Evolutionary conservation across 2,113 vertebrate genomes (phyloP), one percentile per base, ranked within the genome.

Genomic region (Eulemur rufifrons): DNA sequence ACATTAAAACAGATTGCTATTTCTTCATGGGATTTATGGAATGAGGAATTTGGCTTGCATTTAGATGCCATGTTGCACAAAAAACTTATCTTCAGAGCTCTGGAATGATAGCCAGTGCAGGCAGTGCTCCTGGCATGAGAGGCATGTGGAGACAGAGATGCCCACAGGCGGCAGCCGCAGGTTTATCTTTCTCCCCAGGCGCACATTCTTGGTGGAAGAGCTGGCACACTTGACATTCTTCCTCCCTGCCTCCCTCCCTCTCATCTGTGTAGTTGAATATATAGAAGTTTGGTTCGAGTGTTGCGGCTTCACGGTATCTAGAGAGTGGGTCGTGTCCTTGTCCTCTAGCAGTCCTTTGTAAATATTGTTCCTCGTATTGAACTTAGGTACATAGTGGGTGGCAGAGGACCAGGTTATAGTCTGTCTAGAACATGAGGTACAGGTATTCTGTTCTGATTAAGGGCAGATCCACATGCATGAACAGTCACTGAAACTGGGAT

Each of bases 1-100:
- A 32, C 18, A 1, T 32, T 54, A 25, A 21, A 54, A 42, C 20
- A 68, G 61, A 29, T 64, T 29, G 66, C 69, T 73, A 63, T 69
- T 84, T 93, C 42, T 69, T 34, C 37, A 64, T 54, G 78, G 68
- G 63, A 17, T 29, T 66, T 27, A 0, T 0, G 59, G 83, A 66
- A 66, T 73, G 92, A 92, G 90, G 95, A 92, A 76, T 29, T 42
- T 95, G 87, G 45, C 87, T 71, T 13, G 68, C 52, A 29, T 89
- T 66, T 71, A 5, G 68, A 52, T 78, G 76, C 94, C 2, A 14
- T 2, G 74, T 83, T 84, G 69, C 61, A 82, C 59, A 29, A 17
- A 74, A 10, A n/a, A 59, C 61, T 69, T 61, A 21, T 47, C 45
- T 86, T 86, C 47, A 18, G 37, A 29, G 47, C 78, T 32, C 15